These are phyloP conservation scores for Parnassius apollo DNA, from an alignment of 2,888 invertebrate genomes.

Conservation along the genomic window DNA sequence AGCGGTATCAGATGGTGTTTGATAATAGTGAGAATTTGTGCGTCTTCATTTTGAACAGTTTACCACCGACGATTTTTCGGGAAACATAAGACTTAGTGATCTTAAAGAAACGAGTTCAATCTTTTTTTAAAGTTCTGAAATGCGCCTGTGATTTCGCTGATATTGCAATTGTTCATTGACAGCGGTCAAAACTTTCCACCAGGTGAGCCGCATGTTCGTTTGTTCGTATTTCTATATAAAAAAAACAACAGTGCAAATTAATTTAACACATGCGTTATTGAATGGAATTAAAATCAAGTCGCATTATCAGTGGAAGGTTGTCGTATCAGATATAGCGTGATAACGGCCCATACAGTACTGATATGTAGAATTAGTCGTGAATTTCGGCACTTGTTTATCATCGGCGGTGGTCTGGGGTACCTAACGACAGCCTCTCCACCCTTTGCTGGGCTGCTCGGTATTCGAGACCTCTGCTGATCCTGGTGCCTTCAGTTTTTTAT, in stretches of 20 bases:
- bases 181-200: too few relatives aligned
- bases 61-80: too few relatives aligned
- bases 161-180: too few relatives aligned
- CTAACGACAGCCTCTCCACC: constrained; percentile 53
- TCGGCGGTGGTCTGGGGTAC: constrained; percentile 81
- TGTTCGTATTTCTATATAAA: too few relatives aligned
- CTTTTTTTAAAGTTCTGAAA: too few relatives aligned
- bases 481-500: constrained; percentile 68
- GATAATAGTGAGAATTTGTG: too few relatives aligned
- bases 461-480: constrained; percentile 83
- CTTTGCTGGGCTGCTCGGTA: constrained; percentile 69
- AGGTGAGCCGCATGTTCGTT: too few relatives aligned
- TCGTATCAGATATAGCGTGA: constrained; percentile 63
- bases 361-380: constrained; percentile 50
- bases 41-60: too few relatives aligned
- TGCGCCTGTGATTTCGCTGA: too few relatives aligned
- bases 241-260: neutral
- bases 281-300: constrained; percentile 7
- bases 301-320: constrained; percentile 13
- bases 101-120: too few relatives aligned
- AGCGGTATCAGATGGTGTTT: too few relatives aligned
- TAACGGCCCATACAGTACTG: constrained; percentile 46
- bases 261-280: constrained; percentile 9
- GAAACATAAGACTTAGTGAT: too few relatives aligned
- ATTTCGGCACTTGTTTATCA: constrained; percentile 62